Evolutionary conservation across 2,797 vertebrate genomes (phyloP), one percentile per base, ranked within the genome.

Genomic region (Pseudomugil tenellus): DNA sequence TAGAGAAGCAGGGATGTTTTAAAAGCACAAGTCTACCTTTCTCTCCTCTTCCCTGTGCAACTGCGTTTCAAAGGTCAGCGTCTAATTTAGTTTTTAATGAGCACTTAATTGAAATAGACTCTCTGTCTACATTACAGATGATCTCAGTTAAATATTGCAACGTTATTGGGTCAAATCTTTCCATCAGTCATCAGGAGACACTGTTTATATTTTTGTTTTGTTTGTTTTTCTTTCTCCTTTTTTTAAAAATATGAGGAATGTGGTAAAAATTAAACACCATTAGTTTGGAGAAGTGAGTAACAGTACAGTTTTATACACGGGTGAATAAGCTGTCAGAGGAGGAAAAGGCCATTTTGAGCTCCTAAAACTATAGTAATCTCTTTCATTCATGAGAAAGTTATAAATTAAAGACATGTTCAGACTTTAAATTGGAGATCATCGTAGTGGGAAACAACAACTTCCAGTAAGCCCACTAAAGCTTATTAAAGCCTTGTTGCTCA

Each of bases 41-140:
- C 74, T 70, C 58, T 89, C 67, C 73, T 79, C 81, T 79, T 91
- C 90, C 90, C 89, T 76, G 57, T 83, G 90, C 90, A 84, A 37
- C 64, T 89, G 57, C 76, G 86, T 81, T 92, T 87, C 60, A 85
- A 88, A 91, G 91, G 93, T 91, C 91, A 89, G 31, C 63, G 48
- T 72, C 81, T 92, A 86, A 90, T 93, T 92, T 92, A 86, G 85
- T 75, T 89, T 90, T 83, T 88, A 91, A 92, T 92, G 84, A 90
- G 79, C 52, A 67, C 79, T 87, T 93, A 92, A 92, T 92, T 93
- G 87, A 92, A 93, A 91, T 81, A 37, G 80, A 86, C 75, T 83
- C 84, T 88, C 80, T 32, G 73, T 88, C 89, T 90, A 87, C 84
- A 84, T 90, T 89, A 89, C 84, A 89, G 84, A 91, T 87, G 86